These are phyloP conservation scores for Macrophya alboannulata DNA, from an alignment of 2,888 invertebrate species.

Conservation along the genomic window DNA sequence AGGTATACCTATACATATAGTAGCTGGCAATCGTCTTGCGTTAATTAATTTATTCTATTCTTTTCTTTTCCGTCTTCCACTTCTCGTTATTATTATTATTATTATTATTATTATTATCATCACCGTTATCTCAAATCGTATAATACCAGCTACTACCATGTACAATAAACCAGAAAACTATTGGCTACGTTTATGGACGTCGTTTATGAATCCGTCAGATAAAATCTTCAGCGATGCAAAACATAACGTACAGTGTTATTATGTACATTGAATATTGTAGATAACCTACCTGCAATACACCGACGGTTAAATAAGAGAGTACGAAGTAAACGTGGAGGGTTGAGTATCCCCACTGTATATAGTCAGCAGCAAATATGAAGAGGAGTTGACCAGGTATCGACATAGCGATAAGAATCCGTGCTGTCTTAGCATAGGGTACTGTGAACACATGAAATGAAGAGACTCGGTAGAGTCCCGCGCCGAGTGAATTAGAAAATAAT, in stretches of 20 bases:
- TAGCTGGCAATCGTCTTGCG: not conserved
- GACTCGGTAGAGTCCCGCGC: too few species aligned
- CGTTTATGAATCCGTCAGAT: not conserved
- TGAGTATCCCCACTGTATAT: slow-evolving; percentile 81
- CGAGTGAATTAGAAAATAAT: too few species aligned
- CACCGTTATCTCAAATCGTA: not conserved
- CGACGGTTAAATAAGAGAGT: slow-evolving; percentile 90
- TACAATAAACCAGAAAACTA: not conserved
- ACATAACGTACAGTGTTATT: not conserved
- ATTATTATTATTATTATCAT: not conserved
- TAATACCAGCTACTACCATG: not conserved
- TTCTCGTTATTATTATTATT: too few species aligned
- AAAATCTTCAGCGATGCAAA: not conserved
- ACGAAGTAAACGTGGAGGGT: slow-evolving; percentile 89
- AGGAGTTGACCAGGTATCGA: slow-evolving; percentile 93
- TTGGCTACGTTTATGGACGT: not conserved
- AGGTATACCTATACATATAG: too few species aligned
- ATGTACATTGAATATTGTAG: not conserved
- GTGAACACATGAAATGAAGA: slow-evolving; percentile 74
- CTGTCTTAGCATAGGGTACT: slow-evolving; percentile 93
- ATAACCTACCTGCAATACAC: slow-evolving; percentile 86
- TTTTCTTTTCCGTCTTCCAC: not conserved
- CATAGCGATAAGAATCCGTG: slow-evolving; percentile 91
- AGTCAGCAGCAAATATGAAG: slow-evolving; percentile 91
- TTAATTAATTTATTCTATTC: not conserved